Percentiles rank a stretch among this genome's conserved stretches.
These are phyloP conservation scores for Pristionchus entomophagus DNA, from an alignment of 2,888 invertebrate species.

Conservation along the genomic window DNA sequence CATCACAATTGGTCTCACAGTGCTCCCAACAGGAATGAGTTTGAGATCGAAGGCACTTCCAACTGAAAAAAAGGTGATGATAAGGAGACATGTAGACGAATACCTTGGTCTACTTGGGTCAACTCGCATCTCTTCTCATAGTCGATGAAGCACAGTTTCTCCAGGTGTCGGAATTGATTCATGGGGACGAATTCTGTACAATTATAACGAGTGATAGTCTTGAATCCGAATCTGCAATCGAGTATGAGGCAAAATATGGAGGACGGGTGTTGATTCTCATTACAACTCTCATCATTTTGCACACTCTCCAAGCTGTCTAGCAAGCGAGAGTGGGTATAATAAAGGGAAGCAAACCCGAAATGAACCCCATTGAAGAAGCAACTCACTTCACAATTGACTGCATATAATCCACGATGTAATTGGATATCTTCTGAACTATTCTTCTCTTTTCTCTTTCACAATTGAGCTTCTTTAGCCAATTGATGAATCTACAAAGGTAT, in stretches of 20 bases:
- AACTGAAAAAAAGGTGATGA: too few relatives aligned
- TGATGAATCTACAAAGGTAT: neutral
- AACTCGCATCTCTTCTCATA: neutral
- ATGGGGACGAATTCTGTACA: neutral
- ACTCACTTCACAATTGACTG: neutral
- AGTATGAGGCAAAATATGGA: too few relatives aligned
- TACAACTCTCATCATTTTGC: too few relatives aligned
- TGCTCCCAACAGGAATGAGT: neutral
- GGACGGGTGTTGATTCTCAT: too few relatives aligned
- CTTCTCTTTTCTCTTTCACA: neutral
- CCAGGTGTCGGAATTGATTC: neutral
- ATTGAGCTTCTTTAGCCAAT: neutral
- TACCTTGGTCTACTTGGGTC: neutral
- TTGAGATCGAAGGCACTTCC: neutral
- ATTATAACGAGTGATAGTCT: neutral
- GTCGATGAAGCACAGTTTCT: neutral
- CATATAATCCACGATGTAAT: neutral
- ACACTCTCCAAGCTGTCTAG: neutral
- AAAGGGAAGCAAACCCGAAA: neutral
- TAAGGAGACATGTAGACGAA: too few relatives aligned
- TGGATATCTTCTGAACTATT: neutral
- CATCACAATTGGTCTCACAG: conserved; percentile 5
- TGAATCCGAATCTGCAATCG: neutral
- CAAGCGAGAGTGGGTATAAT: neutral
- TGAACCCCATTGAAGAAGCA: neutral